A percentile compares a stretch with the other conserved stretches of the same genome.
phyloP scores from a whole-genome alignment of 1,140 invertebrate species.

The Xylocopa sonorina region DNA sequence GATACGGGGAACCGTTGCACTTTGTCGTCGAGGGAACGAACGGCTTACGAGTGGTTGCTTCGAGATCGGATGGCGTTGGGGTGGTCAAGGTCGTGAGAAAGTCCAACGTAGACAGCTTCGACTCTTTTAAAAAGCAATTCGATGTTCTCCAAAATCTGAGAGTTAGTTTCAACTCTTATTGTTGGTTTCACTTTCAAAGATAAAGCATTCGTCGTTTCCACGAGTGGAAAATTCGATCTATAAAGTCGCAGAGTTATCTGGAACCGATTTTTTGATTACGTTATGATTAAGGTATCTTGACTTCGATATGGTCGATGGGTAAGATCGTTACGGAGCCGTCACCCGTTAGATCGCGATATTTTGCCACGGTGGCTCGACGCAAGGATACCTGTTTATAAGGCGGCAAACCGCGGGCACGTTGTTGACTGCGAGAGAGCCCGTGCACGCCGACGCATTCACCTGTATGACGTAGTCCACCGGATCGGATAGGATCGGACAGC shows the following conservation, averaged over 20 bases:
- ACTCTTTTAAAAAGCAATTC: background rate
- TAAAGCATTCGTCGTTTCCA: too few species aligned
- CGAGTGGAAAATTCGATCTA: too few species aligned
- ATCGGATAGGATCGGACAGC: slow-evolving; percentile 66
- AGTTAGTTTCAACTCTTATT: too few species aligned
- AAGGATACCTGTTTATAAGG: slow-evolving; percentile 68
- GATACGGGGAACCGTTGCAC: background rate
- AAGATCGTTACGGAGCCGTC: background rate
- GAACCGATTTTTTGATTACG: too few species aligned
- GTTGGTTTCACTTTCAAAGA: too few species aligned
- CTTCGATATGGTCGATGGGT: background rate
- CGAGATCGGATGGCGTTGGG: background rate
- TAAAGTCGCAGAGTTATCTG: too few species aligned
- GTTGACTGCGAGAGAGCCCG: slow-evolving; percentile 62
- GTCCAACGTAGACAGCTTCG: too few species aligned
- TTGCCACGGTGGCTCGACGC: slow-evolving; percentile 43
- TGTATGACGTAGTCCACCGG: slow-evolving; percentile 75
- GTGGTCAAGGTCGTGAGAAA: background rate
- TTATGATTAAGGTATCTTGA: too few species aligned
- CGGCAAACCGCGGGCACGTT: slow-evolving; percentile 62
- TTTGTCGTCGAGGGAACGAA: too few species aligned
- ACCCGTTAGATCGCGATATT: slow-evolving; percentile 59
- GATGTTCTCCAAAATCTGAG: too few species aligned
- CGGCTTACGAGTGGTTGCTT: background rate
- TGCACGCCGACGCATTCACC: slow-evolving; percentile 74